These are phyloP conservation scores for Drosophila fuyamai DNA, from an alignment of 1,140 invertebrate genomes.

Conservation along the genomic window DNA sequence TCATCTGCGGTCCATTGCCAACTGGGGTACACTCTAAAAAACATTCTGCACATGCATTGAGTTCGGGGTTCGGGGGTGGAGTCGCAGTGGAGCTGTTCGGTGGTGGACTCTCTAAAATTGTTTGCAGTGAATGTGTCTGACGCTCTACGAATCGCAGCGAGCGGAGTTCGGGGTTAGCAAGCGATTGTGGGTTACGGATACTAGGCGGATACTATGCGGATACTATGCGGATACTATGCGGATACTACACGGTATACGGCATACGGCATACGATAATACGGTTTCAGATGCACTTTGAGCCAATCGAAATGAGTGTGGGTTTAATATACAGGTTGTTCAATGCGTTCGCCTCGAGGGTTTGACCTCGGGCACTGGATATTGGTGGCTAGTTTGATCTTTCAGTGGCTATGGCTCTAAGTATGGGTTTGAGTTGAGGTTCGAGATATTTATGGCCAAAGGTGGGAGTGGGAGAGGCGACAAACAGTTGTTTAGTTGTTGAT, in stretches of 20 bases:
- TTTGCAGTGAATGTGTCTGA: slow-evolving; percentile 35
- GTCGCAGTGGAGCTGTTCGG: slow-evolving; percentile 43
- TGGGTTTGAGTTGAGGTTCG: slow-evolving; percentile 31
- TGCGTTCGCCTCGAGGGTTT: slow-evolving; percentile 53
- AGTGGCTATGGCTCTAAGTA: slow-evolving; percentile 49
- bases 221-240: background rate
- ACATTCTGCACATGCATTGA: slow-evolving; percentile 55
- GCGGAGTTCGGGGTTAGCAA: slow-evolving; percentile 42
- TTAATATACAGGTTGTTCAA: slow-evolving; percentile 62
- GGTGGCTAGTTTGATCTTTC: slow-evolving; percentile 40
- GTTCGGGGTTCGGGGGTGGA: slow-evolving; percentile 38
- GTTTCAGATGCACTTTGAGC: slow-evolving; percentile 27
- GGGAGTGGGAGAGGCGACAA: slow-evolving; percentile 49
- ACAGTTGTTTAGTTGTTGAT: slow-evolving; percentile 62
- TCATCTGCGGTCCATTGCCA: slow-evolving; percentile 31
- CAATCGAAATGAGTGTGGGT: slow-evolving; percentile 46
- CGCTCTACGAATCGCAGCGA: slow-evolving; percentile 43
- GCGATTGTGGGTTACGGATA: slow-evolving; percentile 31
- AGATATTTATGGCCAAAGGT: slow-evolving; percentile 27
- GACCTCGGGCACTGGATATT: slow-evolving; percentile 18
- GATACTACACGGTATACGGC: background rate
- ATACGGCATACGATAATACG: slow-evolving; percentile 4
- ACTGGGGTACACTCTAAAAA: slow-evolving; percentile 42
- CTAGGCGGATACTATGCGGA: slow-evolving; percentile 7
- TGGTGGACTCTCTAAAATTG: slow-evolving; percentile 28